Conservation (phyloP, 2,113 vertebrate genomes). For the Zosterops hypoxanthus region DNA sequence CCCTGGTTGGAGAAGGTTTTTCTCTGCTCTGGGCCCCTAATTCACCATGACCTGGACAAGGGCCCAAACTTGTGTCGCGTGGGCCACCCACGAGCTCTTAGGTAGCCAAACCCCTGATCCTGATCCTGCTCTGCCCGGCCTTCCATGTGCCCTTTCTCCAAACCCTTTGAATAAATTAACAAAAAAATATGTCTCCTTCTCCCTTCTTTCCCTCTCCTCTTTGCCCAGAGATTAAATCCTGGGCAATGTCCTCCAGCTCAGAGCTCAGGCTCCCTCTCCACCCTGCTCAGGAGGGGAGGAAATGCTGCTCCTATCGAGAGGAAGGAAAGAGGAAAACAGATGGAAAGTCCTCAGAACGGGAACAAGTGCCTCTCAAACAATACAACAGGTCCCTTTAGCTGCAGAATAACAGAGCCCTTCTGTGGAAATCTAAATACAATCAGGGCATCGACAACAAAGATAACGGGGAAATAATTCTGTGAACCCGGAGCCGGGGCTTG, state of each 20-base stretch:
- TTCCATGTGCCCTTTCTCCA: neutral
- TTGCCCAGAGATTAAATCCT: neutral
- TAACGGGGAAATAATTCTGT: conserved; percentile 86
- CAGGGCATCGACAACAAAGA: conserved; percentile 75
- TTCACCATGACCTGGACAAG: neutral
- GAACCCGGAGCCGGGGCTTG: conserved; percentile 67
- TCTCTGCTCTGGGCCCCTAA: neutral
- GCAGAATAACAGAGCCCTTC: conserved; percentile 57
- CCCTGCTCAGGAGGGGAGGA: conserved; percentile 46
- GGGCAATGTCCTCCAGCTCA: fast-evolving
- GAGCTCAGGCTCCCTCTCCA: neutral
- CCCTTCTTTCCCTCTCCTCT: neutral
- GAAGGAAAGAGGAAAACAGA: conserved; percentile 88
- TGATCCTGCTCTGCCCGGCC: neutral
- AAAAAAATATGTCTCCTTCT: neutral
- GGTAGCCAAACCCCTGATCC: neutral
- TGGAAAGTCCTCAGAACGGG: conserved; percentile 77
- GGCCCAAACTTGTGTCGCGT: neutral
- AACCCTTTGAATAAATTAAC: neutral
- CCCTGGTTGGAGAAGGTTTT: neutral
- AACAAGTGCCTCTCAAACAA: conserved; percentile 77
- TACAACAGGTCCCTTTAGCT: conserved; percentile 74
- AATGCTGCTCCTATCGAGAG: conserved; percentile 68
- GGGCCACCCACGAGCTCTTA: neutral
- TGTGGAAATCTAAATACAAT: conserved; percentile 76